Evolutionary conservation across 2,113 vertebrate species (phyloP).

Genomic region (Boleophthalmus pectinirostris): DNA sequence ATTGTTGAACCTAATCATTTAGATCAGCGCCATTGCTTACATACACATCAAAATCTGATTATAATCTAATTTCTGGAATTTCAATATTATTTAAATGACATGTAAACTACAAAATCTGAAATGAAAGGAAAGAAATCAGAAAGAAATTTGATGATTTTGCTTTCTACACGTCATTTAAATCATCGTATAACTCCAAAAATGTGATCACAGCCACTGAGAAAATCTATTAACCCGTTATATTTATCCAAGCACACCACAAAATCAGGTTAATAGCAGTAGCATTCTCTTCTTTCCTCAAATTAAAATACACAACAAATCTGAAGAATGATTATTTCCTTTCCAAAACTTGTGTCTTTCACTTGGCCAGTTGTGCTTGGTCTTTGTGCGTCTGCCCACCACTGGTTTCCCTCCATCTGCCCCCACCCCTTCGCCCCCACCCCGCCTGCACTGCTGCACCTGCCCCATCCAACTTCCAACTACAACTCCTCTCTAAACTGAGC

Average conservation of each 20-base stretch:
- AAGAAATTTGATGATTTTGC: too few species aligned
- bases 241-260: neutral
- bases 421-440: conserved; percentile 1
- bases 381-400: conserved; percentile 58
- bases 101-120: too few species aligned
- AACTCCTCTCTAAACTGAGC: neutral
- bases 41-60: too few species aligned
- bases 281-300: neutral
- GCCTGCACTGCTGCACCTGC: conserved; percentile 31
- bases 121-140: too few species aligned
- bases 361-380: conserved; percentile 42
- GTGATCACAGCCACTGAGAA: neutral
- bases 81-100: too few species aligned
- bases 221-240: neutral
- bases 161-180: too few species aligned
- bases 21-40: too few species aligned
- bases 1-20: neutral
- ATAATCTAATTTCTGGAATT: too few species aligned
- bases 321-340: conserved; percentile 41
- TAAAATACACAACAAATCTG: neutral
- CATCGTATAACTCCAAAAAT: too few species aligned
- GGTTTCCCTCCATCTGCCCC: conserved; percentile 41
- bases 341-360: conserved; percentile 12
- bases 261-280: neutral
- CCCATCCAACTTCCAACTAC: neutral